A percentile compares a stretch with the other conserved stretches of the same genome.
phyloP scores from a whole-genome alignment of 2,113 vertebrate genomes.

The Coryphaenoides rupestris region DNA sequence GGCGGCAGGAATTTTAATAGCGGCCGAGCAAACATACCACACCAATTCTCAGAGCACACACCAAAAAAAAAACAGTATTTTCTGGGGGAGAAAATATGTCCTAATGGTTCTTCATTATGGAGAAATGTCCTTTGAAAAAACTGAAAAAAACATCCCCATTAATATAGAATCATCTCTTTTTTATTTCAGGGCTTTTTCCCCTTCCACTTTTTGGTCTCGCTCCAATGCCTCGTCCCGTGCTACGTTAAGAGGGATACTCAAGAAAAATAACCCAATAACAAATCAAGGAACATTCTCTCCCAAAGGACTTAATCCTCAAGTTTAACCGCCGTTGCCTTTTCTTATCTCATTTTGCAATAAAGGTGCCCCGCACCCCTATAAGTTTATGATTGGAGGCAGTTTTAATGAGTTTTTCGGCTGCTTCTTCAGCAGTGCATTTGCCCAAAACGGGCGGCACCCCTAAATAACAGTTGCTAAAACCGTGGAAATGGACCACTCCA shows the following conservation, averaged over 20 bases:
- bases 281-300: slow-evolving; percentile 4
- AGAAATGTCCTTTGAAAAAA: slow-evolving; percentile 8
- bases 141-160: too few relatives aligned
- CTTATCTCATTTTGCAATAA: too few relatives aligned
- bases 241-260: background rate
- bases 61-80: slow-evolving; percentile 28
- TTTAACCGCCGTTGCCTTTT: slow-evolving; percentile 24
- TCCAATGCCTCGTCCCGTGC: background rate
- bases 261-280: background rate
- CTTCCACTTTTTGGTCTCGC: slow-evolving; percentile 1
- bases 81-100: slow-evolving; percentile 19
- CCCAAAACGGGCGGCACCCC: too few relatives aligned
- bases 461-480: too few relatives aligned
- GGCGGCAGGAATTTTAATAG: slow-evolving; percentile 34
- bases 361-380: too few relatives aligned
- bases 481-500: too few relatives aligned
- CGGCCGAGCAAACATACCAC: slow-evolving; percentile 27
- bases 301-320: slow-evolving; percentile 6
- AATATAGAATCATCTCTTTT: too few relatives aligned
- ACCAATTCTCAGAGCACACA: slow-evolving; percentile 35
- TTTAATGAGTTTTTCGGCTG: too few relatives aligned
- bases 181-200: background rate
- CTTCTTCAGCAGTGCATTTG: too few relatives aligned
- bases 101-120: background rate
- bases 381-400: too few relatives aligned